Percentiles rank a stretch among this genome's conserved stretches.
These are phyloP conservation scores for Macrosteles quadrilineatus DNA, from an alignment of 1,140 invertebrate species.

Conservation along the genomic window DNA sequence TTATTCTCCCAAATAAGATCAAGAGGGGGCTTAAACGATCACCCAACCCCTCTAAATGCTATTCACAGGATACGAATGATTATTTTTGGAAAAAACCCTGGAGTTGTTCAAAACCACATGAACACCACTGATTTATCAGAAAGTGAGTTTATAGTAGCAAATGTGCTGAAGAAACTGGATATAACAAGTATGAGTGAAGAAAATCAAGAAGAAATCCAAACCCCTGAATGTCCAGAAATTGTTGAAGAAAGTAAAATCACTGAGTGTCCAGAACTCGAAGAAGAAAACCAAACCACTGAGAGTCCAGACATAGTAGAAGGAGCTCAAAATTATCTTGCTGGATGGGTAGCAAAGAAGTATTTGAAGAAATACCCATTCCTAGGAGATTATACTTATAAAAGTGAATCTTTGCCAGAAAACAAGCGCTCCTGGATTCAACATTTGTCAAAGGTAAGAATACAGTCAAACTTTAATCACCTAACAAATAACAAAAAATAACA, in stretches of 20 bases:
- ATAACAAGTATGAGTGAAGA: constrained; percentile 15
- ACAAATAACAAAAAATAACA: too few species aligned
- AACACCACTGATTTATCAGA: constrained; percentile 24
- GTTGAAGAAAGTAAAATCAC: neutral
- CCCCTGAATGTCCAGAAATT: too few species aligned
- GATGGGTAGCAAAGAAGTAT: constrained; percentile 29
- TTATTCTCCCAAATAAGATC: constrained; percentile 32
- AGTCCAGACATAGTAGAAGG: neutral
- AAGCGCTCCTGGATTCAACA: neutral
- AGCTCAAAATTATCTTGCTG: constrained; percentile 26
- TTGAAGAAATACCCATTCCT: constrained; percentile 14
- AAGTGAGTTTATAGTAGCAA: constrained; percentile 24
- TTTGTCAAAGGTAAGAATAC: neutral
- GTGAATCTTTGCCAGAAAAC: neutral
- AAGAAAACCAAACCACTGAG: constrained; percentile 24
- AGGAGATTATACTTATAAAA: constrained; percentile 4
- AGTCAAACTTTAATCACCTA: neutral
- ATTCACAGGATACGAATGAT: constrained; percentile 24
- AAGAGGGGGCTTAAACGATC: constrained; percentile 2
- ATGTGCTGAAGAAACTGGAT: constrained; percentile 22
- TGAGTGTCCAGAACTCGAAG: too few species aligned
- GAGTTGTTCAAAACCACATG: constrained; percentile 29
- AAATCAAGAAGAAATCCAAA: too few species aligned
- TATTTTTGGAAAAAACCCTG: constrained; percentile 40
- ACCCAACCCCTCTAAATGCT: too few species aligned